phyloP scores from a whole-genome alignment of 2,113 vertebrate genomes.

The Cyanocitta stelleri region DNA sequence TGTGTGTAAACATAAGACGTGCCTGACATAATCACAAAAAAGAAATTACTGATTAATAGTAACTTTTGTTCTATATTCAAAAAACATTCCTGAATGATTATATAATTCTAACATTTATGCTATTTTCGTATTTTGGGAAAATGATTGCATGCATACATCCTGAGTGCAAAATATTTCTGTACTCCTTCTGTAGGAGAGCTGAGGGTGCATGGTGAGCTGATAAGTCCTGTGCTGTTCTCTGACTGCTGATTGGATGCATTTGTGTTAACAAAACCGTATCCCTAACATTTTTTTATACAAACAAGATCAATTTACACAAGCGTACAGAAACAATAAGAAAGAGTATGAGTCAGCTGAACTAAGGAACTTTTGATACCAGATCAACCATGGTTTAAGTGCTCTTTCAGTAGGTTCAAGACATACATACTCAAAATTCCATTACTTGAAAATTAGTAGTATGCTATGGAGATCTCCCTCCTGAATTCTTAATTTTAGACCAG shows the following conservation, averaged over 20 bases:
- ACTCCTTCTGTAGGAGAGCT: not conserved
- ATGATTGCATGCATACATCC: accelerated
- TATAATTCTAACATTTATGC: not conserved
- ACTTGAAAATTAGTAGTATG: not conserved
- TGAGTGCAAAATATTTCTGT: not conserved
- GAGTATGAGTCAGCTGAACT: not conserved
- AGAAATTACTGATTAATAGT: not conserved
- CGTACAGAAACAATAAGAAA: not conserved
- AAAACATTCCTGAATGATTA: not conserved
- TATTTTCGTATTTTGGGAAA: not conserved
- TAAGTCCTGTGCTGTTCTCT: not conserved
- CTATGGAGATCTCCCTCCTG: not conserved
- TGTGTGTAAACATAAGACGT: not conserved
- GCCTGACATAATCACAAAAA: not conserved
- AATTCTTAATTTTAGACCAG: not conserved
- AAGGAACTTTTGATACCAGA: not conserved
- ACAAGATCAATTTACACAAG: not conserved
- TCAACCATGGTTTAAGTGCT: not conserved
- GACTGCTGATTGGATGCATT: not conserved
- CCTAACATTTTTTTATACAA: not conserved
- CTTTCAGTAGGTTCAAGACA: not conserved
- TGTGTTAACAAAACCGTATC: not conserved
- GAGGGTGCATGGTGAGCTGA: not conserved
- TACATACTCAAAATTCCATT: not conserved
- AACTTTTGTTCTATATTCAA: not conserved